A percentile compares a stretch with the other conserved stretches of the same genome.
Conservation (phyloP, 2,888 invertebrate genomes). For the Hydraecia micacea region DNA sequence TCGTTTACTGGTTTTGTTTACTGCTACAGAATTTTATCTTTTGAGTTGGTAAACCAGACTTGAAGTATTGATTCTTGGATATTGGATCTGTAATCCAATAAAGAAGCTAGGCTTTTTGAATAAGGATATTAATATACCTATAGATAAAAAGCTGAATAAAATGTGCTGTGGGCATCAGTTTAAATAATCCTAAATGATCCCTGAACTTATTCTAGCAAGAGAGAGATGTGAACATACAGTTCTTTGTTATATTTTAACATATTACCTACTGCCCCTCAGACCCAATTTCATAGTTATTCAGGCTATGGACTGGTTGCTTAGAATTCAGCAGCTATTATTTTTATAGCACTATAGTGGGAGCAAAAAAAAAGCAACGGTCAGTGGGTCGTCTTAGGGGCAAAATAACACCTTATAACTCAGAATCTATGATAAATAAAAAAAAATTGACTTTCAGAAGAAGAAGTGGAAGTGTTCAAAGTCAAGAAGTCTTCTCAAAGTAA, state of each 20-base stretch:
- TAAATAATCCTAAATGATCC: background rate
- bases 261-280: background rate
- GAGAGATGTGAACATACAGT: background rate
- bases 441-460: slow-evolving; percentile 89
- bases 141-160: background rate
- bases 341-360: background rate
- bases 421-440: background rate
- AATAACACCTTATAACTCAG: background rate
- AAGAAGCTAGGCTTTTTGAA: background rate
- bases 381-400: too few species aligned
- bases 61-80: background rate
- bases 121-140: background rate
- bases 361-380: too few species aligned
- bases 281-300: background rate
- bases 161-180: background rate
- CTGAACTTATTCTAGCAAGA: background rate
- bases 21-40: background rate
- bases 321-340: background rate
- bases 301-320: background rate
- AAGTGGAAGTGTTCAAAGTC: slow-evolving; percentile 97
- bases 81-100: background rate
- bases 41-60: background rate
- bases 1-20: slow-evolving; percentile 19
- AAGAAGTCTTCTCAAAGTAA: slow-evolving; percentile 98
- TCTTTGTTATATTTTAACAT: background rate